These are phyloP conservation scores for Anguilla pacifica DNA, from an alignment of 2,797 vertebrate genomes.

Conservation along the genomic window DNA sequence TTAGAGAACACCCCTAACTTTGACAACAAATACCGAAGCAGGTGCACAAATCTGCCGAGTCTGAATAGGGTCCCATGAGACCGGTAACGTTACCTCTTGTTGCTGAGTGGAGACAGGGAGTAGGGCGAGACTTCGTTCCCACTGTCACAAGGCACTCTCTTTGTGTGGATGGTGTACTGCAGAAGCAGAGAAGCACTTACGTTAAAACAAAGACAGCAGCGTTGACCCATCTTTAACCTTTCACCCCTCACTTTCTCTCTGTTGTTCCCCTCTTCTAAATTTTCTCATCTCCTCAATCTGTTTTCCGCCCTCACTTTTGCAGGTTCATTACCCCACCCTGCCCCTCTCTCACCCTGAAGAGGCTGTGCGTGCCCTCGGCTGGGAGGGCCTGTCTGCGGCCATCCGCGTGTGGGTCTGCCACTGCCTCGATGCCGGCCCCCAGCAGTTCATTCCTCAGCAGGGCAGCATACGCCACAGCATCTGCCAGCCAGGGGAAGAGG, in stretches of 20 bases:
- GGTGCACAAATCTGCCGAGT: neutral
- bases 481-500: conserved; percentile 47
- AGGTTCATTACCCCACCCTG: neutral
- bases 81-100: conserved; percentile 71
- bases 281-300: neutral
- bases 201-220: neutral
- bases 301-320: too few relatives aligned
- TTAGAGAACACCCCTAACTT: neutral
- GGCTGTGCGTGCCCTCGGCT: conserved; percentile 69
- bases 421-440: conserved; percentile 75
- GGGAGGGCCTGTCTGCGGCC: conserved; percentile 69
- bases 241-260: neutral
- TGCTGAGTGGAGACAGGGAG: conserved; percentile 82
- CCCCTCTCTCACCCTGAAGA: conserved; percentile 71
- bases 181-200: conserved; percentile 30
- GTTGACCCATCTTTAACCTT: neutral
- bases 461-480: conserved; percentile 77
- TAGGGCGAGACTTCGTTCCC: conserved; percentile 78
- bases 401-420: conserved; percentile 74
- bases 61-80: neutral
- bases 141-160: conserved; percentile 77
- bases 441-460: conserved; percentile 79
- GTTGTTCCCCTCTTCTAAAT: neutral
- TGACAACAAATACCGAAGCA: neutral
- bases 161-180: conserved; percentile 78